Evolutionary conservation across 2,888 invertebrate genomes (phyloP), one percentile per base, ranked within the genome.

Genomic region (Camptogramma bilineatum): DNA sequence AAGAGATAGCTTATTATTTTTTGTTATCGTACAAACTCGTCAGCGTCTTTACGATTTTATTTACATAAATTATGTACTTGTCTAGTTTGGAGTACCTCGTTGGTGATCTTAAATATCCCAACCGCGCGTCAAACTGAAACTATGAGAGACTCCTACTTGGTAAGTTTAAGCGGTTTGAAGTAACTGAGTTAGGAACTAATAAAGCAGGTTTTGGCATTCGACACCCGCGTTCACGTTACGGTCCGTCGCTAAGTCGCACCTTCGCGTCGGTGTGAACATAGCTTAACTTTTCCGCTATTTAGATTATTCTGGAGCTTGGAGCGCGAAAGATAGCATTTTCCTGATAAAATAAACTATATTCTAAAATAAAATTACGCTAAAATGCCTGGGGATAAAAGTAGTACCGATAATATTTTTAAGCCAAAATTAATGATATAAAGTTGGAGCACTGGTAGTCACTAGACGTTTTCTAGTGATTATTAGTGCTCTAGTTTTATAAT

Each of bases 221-320:
- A 44, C 44, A 17, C 44, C 2, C 34, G 3, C 34, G 13, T 13
- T 39, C 34, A 39, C 9, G 13, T 39, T 39, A 39, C 13, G 1
- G 13, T 13, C 13, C 0, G 13, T 13, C 28, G 28, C 28, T 28
- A 39, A 39, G 34, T 13, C 34, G 34, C 10, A 10, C 34, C 9
- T 5, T 42, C 42, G 13, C 4, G 42, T 42, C 42, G 7, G 42
- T 42, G 16, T 42, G 16, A 42, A 42, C 42, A 13, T 16, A 17
- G 44, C 44, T 44, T 44, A 5, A 39, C 17, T 44, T 44, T 16
- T 44, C 44, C 16, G 44, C 44, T 44, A 17, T 44, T 44, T 44
- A 17, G 44, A 44, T 44, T 44, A 50, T 24, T 50, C 50, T 24
- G 24, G n/a, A 24, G 50, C 50, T 24, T 24, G 21, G 24, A 50